A percentile compares a stretch with the other conserved stretches of the same genome.
phyloP scores from a whole-genome alignment of 2,797 vertebrate genomes.

The Epinephelus coioides region DNA sequence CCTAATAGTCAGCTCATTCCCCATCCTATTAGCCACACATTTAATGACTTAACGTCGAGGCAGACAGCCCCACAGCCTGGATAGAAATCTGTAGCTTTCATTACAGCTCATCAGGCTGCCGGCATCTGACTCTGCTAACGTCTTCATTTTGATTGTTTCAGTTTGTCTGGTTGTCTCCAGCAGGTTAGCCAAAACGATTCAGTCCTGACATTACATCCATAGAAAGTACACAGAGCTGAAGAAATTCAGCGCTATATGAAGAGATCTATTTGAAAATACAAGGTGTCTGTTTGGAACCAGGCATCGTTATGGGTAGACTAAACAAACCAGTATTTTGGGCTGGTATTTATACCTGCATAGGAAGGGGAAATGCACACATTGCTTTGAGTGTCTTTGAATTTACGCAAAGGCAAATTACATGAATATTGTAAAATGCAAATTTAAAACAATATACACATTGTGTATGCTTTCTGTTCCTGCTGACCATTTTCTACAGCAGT shows the following conservation, averaged over 20 bases:
- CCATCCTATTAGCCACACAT: background rate
- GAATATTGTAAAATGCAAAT: background rate
- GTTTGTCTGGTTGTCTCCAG: background rate
- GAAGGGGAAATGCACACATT: background rate
- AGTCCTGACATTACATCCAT: background rate
- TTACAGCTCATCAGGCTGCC: background rate
- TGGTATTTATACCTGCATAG: background rate
- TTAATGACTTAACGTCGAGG: background rate
- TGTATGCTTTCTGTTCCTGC: background rate
- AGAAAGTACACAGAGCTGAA: conserved; percentile 1
- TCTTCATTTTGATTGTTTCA: background rate
- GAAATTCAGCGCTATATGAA: background rate
- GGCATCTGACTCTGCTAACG: background rate
- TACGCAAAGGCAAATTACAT: background rate
- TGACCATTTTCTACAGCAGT: background rate
- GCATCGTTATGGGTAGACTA: background rate
- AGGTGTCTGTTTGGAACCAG: background rate
- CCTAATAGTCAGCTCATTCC: background rate
- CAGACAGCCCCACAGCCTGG: background rate
- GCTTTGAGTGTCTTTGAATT: background rate
- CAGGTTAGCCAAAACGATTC: background rate
- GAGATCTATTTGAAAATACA: background rate
- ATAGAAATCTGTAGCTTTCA: background rate
- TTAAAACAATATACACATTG: too few species aligned
- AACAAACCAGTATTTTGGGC: background rate